Conservation (phyloP, 1,140 invertebrate species). For the Heliothis subflexa region DNA sequence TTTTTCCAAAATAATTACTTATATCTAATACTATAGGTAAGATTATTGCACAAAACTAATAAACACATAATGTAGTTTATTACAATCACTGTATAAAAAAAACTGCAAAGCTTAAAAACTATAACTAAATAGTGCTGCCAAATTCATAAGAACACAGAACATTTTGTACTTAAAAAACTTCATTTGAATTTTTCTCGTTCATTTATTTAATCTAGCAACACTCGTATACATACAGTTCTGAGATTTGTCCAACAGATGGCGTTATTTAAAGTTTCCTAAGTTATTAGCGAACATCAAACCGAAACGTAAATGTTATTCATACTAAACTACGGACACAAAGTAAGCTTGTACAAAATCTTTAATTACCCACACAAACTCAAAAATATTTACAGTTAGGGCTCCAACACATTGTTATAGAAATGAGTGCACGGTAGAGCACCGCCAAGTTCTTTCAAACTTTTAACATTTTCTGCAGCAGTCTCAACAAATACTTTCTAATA, state of each 20-base stretch:
- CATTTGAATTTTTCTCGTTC: neutral
- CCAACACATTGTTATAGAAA: conserved; percentile 2
- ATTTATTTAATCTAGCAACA: conserved; percentile 22
- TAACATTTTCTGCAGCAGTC: neutral
- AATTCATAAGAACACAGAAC: neutral
- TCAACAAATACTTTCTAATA: neutral
- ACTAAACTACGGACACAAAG: conserved; percentile 44
- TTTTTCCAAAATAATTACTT: conserved; percentile 30
- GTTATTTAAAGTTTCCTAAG: conserved; percentile 32
- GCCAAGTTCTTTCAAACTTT: neutral
- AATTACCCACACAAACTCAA: conserved; percentile 57
- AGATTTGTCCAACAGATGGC: conserved; percentile 47
- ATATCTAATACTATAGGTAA: conserved; percentile 22
- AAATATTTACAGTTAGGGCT: conserved; percentile 48
- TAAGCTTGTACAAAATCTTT: conserved; percentile 45
- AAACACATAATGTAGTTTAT: conserved; percentile 37
- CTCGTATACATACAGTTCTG: conserved; percentile 34
- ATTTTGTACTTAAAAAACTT: conserved; percentile 43
- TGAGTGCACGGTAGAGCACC: neutral
- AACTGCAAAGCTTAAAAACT: conserved; percentile 3
- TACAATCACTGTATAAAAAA: conserved; percentile 38
- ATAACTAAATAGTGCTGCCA: conserved; percentile 22
- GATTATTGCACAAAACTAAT: conserved; percentile 48
- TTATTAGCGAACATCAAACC: conserved; percentile 50
- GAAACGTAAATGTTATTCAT: conserved; percentile 41